Evolutionary conservation across 2,888 invertebrate species (phyloP).

Genomic region (Tridacna gigas): DNA sequence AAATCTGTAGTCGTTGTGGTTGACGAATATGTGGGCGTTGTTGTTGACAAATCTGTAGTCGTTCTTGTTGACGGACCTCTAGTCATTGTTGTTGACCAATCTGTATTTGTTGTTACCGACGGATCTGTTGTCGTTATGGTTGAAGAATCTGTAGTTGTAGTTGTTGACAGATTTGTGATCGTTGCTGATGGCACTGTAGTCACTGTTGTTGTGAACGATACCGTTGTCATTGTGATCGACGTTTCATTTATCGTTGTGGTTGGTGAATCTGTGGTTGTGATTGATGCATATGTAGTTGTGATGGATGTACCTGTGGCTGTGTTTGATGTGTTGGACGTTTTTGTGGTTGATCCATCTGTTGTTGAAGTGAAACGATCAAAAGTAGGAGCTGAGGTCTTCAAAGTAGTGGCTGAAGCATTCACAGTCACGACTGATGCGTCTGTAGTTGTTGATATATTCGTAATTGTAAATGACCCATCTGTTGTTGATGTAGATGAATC

Average conservation of each 20-base stretch:
- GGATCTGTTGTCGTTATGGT: no score
- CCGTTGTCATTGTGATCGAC: background rate
- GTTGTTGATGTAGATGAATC: conserved; percentile 26
- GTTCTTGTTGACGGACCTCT: no score
- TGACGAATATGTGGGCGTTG: no score
- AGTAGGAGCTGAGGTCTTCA: background rate
- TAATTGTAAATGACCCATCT: background rate
- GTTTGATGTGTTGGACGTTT: background rate
- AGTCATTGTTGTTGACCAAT: no score
- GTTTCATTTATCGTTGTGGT: background rate
- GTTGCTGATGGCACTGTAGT: background rate
- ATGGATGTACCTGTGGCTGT: background rate
- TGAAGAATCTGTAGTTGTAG: background rate
- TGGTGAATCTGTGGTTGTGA: background rate
- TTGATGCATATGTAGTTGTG: background rate
- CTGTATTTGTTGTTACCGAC: no score
- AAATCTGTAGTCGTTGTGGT: background rate
- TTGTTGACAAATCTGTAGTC: no score
- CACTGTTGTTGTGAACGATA: background rate
- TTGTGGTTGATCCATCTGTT: background rate
- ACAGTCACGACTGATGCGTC: background rate
- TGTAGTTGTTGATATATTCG: background rate
- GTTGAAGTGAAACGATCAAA: background rate
- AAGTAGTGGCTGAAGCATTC: background rate
- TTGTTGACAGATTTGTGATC: background rate